These are phyloP conservation scores for Oncorhynchus nerka DNA, from an alignment of 2,113 vertebrate species.

Conservation along the genomic window DNA sequence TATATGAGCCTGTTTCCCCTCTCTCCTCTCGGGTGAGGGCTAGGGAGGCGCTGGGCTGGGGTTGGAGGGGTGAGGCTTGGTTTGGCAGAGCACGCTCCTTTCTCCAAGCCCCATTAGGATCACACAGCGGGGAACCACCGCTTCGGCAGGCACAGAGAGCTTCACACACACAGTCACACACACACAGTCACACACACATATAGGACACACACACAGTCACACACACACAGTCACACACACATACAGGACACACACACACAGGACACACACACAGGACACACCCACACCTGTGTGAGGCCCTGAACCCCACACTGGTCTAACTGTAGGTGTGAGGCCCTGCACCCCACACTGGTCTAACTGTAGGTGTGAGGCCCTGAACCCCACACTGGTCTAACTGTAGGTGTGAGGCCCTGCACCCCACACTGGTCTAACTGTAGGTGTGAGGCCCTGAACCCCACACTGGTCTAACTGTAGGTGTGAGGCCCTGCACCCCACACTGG, in stretches of 20 bases:
- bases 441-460: too few relatives aligned
- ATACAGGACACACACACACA: neutral
- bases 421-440: too few relatives aligned
- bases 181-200: neutral
- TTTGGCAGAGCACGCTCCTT: slow-evolving; percentile 17
- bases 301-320: too few relatives aligned
- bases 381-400: too few relatives aligned
- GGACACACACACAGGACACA: too few relatives aligned
- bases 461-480: too few relatives aligned
- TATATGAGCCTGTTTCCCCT: slow-evolving; percentile 21
- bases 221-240: slow-evolving; percentile 3
- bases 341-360: too few relatives aligned
- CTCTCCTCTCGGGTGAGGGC: neutral
- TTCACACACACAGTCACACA: slow-evolving; percentile 2
- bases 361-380: too few relatives aligned
- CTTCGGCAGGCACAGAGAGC: slow-evolving; percentile 3
- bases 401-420: too few relatives aligned
- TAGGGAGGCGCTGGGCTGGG: slow-evolving; percentile 2
- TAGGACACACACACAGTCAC: slow-evolving; percentile 1
- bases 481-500: too few relatives aligned
- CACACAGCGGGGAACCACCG: slow-evolving; percentile 39
- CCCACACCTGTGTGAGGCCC: too few relatives aligned
- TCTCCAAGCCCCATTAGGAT: slow-evolving; percentile 50
- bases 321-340: too few relatives aligned
- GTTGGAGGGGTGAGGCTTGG: slow-evolving; percentile 4